A percentile compares a stretch with the other conserved stretches of the same genome.
Conservation (phyloP, 1,140 invertebrate genomes). For the Drosophila repleta region DNA sequence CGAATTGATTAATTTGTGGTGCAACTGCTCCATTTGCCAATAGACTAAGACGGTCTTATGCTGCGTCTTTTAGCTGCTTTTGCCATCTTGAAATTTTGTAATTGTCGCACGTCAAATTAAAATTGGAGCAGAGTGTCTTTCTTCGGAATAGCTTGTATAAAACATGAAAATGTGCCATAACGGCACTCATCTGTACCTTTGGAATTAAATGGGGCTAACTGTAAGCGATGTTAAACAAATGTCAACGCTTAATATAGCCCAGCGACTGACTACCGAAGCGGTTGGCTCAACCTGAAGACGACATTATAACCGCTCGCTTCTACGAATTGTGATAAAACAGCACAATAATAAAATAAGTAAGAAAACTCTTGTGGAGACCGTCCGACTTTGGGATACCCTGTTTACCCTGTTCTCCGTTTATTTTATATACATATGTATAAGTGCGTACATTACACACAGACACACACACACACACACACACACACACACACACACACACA, state of each 20-base stretch:
- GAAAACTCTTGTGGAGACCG: too few relatives aligned
- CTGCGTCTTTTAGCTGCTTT: neutral
- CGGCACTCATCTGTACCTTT: slow-evolving; percentile 50
- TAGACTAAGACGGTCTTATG: slow-evolving; percentile 45
- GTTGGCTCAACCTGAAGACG: slow-evolving; percentile 9
- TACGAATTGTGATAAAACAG: slow-evolving; percentile 70
- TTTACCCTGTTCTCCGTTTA: too few relatives aligned
- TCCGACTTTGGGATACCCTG: too few relatives aligned
- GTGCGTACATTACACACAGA: too few relatives aligned
- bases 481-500: too few relatives aligned
- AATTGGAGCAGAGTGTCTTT: slow-evolving; percentile 63
- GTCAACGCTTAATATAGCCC: slow-evolving; percentile 76
- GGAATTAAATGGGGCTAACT: slow-evolving; percentile 69
- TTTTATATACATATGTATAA: too few relatives aligned
- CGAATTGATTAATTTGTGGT: slow-evolving; percentile 66
- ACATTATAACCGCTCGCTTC: slow-evolving; percentile 45
- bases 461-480: too few relatives aligned
- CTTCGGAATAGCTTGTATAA: slow-evolving; percentile 65
- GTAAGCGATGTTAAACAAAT: slow-evolving; percentile 73
- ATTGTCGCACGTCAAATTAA: slow-evolving; percentile 41
- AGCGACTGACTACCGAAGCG: too few relatives aligned
- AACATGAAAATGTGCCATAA: slow-evolving; percentile 77
- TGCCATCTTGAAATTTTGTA: slow-evolving; percentile 58
- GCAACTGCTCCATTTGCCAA: slow-evolving; percentile 62
- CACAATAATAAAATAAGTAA: neutral